Conservation (phyloP, 2,113 vertebrate species). For the Ameiurus melas region DNA sequence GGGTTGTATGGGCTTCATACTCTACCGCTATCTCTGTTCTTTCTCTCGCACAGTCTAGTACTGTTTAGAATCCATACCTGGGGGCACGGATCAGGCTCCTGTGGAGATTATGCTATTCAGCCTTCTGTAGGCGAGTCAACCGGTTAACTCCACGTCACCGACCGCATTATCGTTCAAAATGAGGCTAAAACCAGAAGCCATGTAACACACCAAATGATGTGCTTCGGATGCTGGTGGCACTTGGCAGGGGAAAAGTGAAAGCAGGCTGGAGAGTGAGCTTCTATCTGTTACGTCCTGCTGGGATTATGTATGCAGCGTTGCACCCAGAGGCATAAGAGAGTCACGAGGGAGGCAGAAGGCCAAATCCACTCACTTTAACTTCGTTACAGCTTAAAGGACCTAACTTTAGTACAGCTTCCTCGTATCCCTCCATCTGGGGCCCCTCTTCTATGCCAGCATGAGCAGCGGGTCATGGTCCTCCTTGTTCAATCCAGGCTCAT, state of each 20-base stretch:
- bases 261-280: conserved; percentile 19
- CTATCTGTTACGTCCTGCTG: conserved; percentile 16
- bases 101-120: background rate
- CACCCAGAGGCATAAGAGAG: conserved; percentile 13
- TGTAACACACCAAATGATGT: conserved; percentile 20
- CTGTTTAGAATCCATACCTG: background rate
- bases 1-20: background rate
- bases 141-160: background rate
- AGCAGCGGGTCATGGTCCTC: conserved; percentile 58
- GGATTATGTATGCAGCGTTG: conserved; percentile 33
- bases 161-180: background rate
- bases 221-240: conserved; percentile 34
- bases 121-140: background rate
- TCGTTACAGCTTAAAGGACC: background rate
- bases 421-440: conserved; percentile 46
- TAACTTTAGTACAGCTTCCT: background rate
- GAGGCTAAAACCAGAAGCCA: background rate
- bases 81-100: background rate
- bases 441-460: conserved; percentile 64
- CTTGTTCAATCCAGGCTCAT: conserved; percentile 61
- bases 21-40: background rate
- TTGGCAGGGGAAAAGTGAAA: conserved; percentile 29
- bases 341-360: conserved; percentile 14
- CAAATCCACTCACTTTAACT: background rate
- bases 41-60: background rate